phyloP scores from a whole-genome alignment of 2,888 invertebrate genomes.

The Asteroscopus sphinx region DNA sequence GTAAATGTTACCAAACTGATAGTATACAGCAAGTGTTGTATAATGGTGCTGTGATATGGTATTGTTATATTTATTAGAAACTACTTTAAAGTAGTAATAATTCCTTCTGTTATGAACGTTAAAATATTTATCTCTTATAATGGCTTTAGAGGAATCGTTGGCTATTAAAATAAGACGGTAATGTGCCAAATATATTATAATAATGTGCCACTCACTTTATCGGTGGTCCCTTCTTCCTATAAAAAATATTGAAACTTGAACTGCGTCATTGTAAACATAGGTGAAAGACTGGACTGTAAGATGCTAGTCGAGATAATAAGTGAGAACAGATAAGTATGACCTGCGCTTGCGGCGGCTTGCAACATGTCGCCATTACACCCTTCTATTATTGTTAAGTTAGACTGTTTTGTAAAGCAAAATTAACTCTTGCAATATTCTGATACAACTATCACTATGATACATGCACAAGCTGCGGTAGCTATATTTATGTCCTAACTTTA shows the following conservation, averaged over 20 bases:
- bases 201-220: conserved; percentile 27
- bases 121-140: conserved; percentile 42
- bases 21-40: conserved; percentile 73
- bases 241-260: conserved; percentile 7
- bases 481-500: conserved; percentile 1
- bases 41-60: conserved; percentile 82
- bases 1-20: conserved; percentile 70
- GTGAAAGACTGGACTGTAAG: conserved; percentile 6
- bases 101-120: conserved; percentile 59
- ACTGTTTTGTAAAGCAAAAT: conserved; percentile 22
- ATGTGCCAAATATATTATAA: conserved; percentile 64
- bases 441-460: conserved; percentile 12
- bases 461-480: conserved; percentile 9
- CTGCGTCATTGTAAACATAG: conserved; percentile 8
- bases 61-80: conserved; percentile 74
- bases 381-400: conserved; percentile 20
- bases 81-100: conserved; percentile 65
- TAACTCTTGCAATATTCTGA: conserved; percentile 12
- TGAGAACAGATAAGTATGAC: conserved; percentile 2
- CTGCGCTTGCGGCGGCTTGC: not conserved
- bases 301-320: no score
- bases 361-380: conserved; percentile 5
- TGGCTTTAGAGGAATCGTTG: conserved; percentile 55
- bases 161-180: conserved; percentile 48
- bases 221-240: conserved; percentile 16